Evolutionary conservation across 2,113 vertebrate species (phyloP).

Genomic region (Myanophis thanlyinensis): DNA sequence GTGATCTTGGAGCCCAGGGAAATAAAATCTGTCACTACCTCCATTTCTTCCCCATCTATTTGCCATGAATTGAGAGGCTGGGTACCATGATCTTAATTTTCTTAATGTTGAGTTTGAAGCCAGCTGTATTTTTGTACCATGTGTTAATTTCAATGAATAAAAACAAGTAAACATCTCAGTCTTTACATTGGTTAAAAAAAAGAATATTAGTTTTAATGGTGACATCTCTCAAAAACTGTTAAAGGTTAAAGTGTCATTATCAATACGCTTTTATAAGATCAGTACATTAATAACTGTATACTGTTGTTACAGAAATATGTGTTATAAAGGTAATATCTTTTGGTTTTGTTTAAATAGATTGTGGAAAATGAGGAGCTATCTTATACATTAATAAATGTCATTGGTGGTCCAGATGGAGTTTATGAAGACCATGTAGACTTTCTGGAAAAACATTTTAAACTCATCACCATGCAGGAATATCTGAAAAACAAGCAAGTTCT

Average conservation of each 20-base stretch:
- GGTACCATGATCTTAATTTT: too few species aligned
- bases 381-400: conserved; percentile 56
- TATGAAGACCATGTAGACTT: conserved; percentile 58
- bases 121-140: background rate
- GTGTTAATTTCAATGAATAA: background rate
- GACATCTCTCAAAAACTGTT: background rate
- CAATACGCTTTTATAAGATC: background rate
- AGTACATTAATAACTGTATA: background rate
- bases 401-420: conserved; percentile 56
- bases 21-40: too few species aligned
- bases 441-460: conserved; percentile 70
- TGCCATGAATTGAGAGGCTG: too few species aligned
- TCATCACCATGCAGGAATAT: conserved; percentile 71
- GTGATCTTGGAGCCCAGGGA: too few species aligned
- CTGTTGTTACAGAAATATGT: background rate
- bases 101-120: too few species aligned
- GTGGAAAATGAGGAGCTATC: conserved; percentile 67
- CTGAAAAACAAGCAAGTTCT: conserved; percentile 60
- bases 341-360: conserved; percentile 21
- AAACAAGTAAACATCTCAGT: background rate
- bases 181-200: background rate
- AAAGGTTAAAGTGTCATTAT: background rate
- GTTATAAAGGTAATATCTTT: background rate
- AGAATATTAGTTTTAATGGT: background rate
- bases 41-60: too few species aligned